These are phyloP conservation scores for Andinoacara biseriatus DNA, from an alignment of 2,113 vertebrate species.

Conservation along the genomic window DNA sequence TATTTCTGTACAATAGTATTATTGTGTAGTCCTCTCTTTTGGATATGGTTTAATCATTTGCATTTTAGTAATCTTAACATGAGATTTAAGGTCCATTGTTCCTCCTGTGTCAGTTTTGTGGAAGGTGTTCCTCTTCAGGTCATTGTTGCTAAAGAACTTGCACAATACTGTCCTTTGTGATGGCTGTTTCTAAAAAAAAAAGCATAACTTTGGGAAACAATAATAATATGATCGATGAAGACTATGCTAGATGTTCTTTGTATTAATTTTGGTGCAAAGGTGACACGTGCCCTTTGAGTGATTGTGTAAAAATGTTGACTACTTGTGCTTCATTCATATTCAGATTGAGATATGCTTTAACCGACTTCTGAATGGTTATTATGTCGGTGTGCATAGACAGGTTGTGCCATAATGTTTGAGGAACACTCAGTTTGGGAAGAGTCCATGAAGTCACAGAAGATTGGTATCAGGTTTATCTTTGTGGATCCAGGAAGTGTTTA, in stretches of 20 bases:
- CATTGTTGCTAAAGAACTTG: slow-evolving; percentile 53
- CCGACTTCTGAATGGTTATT: slow-evolving; percentile 63
- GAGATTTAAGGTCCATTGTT: slow-evolving; percentile 32
- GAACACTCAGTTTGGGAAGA: slow-evolving; percentile 31
- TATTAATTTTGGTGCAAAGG: slow-evolving; percentile 65
- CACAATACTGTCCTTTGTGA: slow-evolving; percentile 55
- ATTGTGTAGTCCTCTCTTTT: slow-evolving; percentile 25
- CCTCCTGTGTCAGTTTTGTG: slow-evolving; percentile 45
- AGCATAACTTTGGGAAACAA: slow-evolving; percentile 23
- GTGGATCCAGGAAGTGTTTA: slow-evolving; percentile 3
- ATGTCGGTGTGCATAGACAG: slow-evolving; percentile 48
- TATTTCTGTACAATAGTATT: slow-evolving; percentile 49
- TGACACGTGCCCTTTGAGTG: slow-evolving; percentile 68
- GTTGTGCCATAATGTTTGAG: slow-evolving; percentile 47
- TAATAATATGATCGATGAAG: slow-evolving; percentile 38
- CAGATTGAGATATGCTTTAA: slow-evolving; percentile 57
- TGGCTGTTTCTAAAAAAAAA: slow-evolving; percentile 44
- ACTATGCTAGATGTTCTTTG: slow-evolving; percentile 64
- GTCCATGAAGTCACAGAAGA: not conserved
- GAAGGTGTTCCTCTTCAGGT: slow-evolving; percentile 54
- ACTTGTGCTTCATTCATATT: slow-evolving; percentile 62
- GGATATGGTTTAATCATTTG: slow-evolving; percentile 25
- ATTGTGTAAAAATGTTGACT: slow-evolving; percentile 62
- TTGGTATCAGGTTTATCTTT: not conserved
- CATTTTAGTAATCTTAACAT: slow-evolving; percentile 39